Conservation (phyloP, 2,113 vertebrate species). For the Chaetodon trifascialis region DNA sequence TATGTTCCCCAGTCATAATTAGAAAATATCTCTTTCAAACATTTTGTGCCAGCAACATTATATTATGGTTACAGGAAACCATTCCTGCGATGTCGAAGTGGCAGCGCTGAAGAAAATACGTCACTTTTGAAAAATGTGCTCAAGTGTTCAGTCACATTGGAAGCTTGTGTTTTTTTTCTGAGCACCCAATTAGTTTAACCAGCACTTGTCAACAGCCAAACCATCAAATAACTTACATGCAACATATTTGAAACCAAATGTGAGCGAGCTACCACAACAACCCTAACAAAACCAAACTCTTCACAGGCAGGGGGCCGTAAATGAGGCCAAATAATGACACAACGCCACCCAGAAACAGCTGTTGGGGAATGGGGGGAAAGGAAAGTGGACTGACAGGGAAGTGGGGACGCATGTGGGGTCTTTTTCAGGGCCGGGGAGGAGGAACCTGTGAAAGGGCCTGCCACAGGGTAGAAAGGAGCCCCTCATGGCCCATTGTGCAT, state of each 20-base stretch:
- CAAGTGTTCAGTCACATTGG: constrained; percentile 42
- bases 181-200: constrained; percentile 67
- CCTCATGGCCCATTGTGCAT: constrained; percentile 80
- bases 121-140: constrained; percentile 67
- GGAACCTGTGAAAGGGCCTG: constrained; percentile 80
- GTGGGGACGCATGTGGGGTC: constrained; percentile 68
- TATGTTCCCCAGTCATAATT: constrained; percentile 77
- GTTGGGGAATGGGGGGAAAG: constrained; percentile 80
- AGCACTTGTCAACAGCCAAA: constrained; percentile 72
- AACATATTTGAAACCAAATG: constrained; percentile 73
- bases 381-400: constrained; percentile 70
- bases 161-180: constrained; percentile 44
- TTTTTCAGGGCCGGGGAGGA: constrained; percentile 71
- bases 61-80: constrained; percentile 75
- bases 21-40: constrained; percentile 73
- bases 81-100: constrained; percentile 64
- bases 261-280: constrained; percentile 67
- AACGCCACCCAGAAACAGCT: constrained; percentile 81
- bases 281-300: constrained; percentile 56
- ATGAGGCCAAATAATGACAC: constrained; percentile 82
- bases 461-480: constrained; percentile 78
- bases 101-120: constrained; percentile 45
- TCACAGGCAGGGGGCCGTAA: constrained; percentile 60
- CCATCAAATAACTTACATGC: constrained; percentile 75
- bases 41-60: constrained; percentile 64